A percentile compares a stretch with the other conserved stretches of the same genome.
phyloP scores from a whole-genome alignment of 2,797 vertebrate species.

The Streptopelia turtur region DNA sequence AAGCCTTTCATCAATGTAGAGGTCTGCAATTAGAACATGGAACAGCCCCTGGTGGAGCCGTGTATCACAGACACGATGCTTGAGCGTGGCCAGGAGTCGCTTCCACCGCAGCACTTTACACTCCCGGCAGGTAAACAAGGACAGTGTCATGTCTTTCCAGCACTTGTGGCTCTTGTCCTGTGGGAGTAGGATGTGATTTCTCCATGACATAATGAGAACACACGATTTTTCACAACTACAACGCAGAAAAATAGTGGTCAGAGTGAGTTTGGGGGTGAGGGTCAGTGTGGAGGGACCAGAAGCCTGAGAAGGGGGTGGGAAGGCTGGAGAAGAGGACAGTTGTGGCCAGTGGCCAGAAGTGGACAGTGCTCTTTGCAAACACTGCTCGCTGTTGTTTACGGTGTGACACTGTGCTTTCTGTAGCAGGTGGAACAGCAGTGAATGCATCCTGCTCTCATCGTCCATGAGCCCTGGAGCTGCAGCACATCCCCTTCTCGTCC shows the following conservation, averaged over 20 bases:
- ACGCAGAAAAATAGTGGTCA: not conserved
- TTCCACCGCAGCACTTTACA: not conserved
- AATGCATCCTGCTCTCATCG: not conserved
- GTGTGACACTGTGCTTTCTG: not conserved
- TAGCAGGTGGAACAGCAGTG: not conserved
- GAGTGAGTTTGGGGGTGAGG: not conserved
- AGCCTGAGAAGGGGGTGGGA: not conserved
- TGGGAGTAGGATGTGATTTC: not conserved
- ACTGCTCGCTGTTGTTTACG: not conserved
- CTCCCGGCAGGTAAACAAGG: not conserved
- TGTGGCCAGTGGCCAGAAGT: no score
- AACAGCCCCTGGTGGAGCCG: not conserved
- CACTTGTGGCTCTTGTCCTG: not conserved
- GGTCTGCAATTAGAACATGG: not conserved
- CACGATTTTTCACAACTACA: not conserved
- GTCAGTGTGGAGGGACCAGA: not conserved
- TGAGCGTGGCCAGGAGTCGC: accelerated
- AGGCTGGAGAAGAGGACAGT: no score
- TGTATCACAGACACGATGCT: accelerated
- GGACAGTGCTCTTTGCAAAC: not conserved
- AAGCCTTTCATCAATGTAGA: not conserved
- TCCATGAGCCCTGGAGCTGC: not conserved
- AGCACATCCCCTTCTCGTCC: not conserved
- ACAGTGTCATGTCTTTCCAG: not conserved
- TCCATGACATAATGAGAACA: not conserved